Evolutionary conservation across 2,797 vertebrate genomes (phyloP), one percentile per base, ranked within the genome.

Genomic region (Schizopygopsis pylzovi): DNA sequence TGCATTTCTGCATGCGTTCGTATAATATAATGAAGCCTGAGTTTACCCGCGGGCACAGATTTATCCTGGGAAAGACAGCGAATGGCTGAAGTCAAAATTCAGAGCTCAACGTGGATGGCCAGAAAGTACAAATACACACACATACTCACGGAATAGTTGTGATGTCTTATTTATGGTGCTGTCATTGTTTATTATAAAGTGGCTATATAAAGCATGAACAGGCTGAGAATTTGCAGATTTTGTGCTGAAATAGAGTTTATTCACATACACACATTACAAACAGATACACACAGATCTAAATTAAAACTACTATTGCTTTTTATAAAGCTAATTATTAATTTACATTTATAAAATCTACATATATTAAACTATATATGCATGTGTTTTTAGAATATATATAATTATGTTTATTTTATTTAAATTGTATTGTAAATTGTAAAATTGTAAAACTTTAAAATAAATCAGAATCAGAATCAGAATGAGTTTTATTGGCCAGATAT

Each of bases 121-220:
- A 67, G 59, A 54, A 54, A 77, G 13, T 47, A 63, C 41, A 77
- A 28, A 79, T 41, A 28, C 28, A 73, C 59, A 47, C 20, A 80
- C 67, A 80, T 1, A 75, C 47, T 68, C 61, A 45, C 37, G 25
- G 37, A n/a, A 12, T 13, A 41, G 25, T 18, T 47, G 61, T 79
- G 65, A 85, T 85, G 76, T 85, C 65, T 79, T 85, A 85, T 85
- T 85, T 79, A 85, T 79, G 20, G 25, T 59, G 76, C 75, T 79
- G 76, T 79, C 76, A 59, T 45, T 70, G 52, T 68, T 68, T 56
- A 45, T 45, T 71, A 56, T 79, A 4, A 13, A 71, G 49, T 20
- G 33, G 39, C 82, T 75, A 67, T 79, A 73, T 81, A 75, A 86
- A 86, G 56, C 84, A 43, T 54, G 28, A 54, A 56, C 78, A 83